A percentile compares a stretch with the other conserved stretches of the same genome.
phyloP scores from a whole-genome alignment of 1,140 invertebrate species.

The Gryllus bimaculatus region DNA sequence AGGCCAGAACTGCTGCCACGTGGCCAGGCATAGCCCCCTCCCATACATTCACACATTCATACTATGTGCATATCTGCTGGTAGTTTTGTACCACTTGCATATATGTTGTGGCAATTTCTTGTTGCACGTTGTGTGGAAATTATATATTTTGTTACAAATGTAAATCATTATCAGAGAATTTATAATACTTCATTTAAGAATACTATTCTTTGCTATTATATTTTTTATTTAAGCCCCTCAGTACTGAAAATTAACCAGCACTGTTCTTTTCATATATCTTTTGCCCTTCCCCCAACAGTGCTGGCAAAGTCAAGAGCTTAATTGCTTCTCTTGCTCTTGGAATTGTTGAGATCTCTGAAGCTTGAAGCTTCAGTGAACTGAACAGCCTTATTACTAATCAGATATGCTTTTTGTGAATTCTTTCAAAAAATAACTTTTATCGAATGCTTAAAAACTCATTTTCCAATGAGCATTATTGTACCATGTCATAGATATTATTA shows the following conservation, averaged over 20 bases:
- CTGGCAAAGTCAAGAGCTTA: neutral
- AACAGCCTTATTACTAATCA: neutral
- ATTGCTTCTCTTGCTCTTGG: neutral
- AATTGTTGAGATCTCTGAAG: neutral
- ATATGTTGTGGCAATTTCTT: neutral
- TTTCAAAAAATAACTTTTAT: neutral
- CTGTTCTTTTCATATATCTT: neutral
- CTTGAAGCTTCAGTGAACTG: neutral
- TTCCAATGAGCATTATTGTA: neutral
- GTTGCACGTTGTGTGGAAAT: neutral
- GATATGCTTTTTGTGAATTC: slow-evolving; percentile 5
- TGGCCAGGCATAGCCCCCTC: neutral
- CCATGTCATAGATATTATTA: neutral
- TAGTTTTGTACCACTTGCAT: neutral
- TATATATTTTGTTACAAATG: neutral
- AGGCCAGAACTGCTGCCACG: neutral
- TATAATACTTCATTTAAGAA: slow-evolving; percentile 6
- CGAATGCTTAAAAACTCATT: slow-evolving; percentile 1
- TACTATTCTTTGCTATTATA: neutral
- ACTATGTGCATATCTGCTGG: neutral
- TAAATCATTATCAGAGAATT: neutral
- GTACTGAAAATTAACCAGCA: neutral
- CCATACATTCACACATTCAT: neutral
- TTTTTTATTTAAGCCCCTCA: neutral
- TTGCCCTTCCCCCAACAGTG: neutral